Percentiles rank a stretch among this genome's conserved stretches.
Conservation (phyloP, 1,140 invertebrate species). For the Listronotus bonariensis region DNA sequence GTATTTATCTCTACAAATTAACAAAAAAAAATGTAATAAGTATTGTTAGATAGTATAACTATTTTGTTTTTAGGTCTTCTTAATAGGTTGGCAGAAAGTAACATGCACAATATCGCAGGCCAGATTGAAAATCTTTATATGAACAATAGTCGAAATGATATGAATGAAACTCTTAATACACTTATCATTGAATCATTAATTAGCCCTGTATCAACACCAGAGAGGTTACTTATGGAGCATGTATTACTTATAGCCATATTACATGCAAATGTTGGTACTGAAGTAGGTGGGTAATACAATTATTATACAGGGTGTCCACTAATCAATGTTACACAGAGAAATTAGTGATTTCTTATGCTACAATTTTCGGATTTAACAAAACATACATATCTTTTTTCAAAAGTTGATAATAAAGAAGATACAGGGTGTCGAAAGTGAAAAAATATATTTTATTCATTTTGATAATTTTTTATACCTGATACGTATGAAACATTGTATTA, state of each 20-base stretch:
- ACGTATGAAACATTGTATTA: too few relatives aligned
- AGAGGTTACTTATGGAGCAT: conserved; percentile 82
- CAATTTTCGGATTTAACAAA: too few relatives aligned
- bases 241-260: conserved; percentile 80
- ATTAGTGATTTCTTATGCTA: too few relatives aligned
- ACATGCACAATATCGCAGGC: conserved; percentile 80
- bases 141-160: conserved; percentile 77
- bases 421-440: too few relatives aligned
- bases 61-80: conserved; percentile 63
- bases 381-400: too few relatives aligned
- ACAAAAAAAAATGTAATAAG: neutral
- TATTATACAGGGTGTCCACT: too few relatives aligned
- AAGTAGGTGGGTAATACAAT: conserved; percentile 72
- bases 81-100: conserved; percentile 86
- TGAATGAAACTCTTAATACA: conserved; percentile 76
- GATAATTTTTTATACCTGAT: too few relatives aligned
- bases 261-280: conserved; percentile 88
- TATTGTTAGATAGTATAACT: neutral
- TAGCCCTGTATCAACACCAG: conserved; percentile 67
- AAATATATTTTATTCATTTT: too few relatives aligned
- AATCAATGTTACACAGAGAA: too few relatives aligned
- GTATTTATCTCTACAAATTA: conserved; percentile 29
- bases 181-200: conserved; percentile 74
- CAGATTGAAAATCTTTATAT: conserved; percentile 76
- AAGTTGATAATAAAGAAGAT: too few relatives aligned